Conservation (phyloP, 2,888 invertebrate species). For the Leptarthrus brevirostris region DNA sequence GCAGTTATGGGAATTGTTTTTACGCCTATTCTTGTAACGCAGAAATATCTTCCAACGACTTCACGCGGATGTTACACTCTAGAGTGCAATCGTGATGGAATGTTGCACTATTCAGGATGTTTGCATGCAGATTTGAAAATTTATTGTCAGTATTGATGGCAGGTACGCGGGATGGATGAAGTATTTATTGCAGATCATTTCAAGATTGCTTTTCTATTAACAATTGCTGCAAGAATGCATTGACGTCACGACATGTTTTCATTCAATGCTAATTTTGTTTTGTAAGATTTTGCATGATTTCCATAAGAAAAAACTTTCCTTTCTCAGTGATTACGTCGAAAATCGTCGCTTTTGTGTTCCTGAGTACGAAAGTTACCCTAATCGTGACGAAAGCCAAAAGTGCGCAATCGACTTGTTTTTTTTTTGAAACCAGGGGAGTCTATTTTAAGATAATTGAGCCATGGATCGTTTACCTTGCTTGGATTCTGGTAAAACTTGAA, state of each 20-base stretch:
- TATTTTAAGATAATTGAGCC: background rate
- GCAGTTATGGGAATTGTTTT: too few species aligned
- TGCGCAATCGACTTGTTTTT: slow-evolving; percentile 24
- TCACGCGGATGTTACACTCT: background rate
- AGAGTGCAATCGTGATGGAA: background rate
- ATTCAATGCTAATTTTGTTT: slow-evolving; percentile 24
- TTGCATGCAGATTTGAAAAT: background rate
- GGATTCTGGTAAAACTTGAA: background rate
- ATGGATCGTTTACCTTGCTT: background rate
- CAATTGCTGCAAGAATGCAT: too few species aligned
- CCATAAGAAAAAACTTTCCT: too few species aligned
- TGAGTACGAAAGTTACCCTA: background rate
- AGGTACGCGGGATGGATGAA: background rate
- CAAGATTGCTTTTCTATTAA: too few species aligned
- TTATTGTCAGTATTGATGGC: background rate
- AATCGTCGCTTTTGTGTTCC: background rate
- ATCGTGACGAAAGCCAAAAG: background rate
- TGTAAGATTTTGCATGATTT: too few species aligned
- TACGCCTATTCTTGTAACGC: too few species aligned
- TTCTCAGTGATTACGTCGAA: slow-evolving; percentile 3
- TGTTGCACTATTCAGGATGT: slow-evolving; percentile 13
- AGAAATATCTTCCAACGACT: too few species aligned
- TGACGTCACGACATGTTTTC: too few species aligned
- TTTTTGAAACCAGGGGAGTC: background rate
- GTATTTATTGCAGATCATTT: too few species aligned